Conservation (phyloP, 2,113 vertebrate genomes). For the Pongo abelii region DNA sequence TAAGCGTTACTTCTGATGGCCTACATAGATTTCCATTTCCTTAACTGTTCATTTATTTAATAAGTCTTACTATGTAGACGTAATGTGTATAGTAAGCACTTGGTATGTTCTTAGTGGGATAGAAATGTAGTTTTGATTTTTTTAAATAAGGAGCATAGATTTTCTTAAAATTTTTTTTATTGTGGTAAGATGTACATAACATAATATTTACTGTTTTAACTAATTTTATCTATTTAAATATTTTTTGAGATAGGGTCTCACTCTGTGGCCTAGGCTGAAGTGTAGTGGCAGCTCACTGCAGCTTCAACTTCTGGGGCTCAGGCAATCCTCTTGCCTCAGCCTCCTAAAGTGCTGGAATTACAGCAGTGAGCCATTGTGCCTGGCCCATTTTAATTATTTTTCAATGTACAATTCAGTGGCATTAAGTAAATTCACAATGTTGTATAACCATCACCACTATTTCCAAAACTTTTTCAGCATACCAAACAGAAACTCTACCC, state of each 20-base stretch:
- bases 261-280: too few species aligned
- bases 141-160: neutral
- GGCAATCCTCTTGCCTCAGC: too few species aligned
- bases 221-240: neutral
- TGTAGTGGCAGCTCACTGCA: too few species aligned
- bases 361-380: too few species aligned
- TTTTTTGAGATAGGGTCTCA: too few species aligned
- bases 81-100: neutral
- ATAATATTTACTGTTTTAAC: neutral
- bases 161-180: neutral
- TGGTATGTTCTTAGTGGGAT: neutral
- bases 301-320: too few species aligned
- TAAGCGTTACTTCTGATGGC: slow-evolving; percentile 17
- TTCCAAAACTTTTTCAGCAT: neutral
- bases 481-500: slow-evolving; percentile 1
- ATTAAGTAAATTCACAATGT: neutral
- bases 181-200: neutral
- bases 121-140: neutral
- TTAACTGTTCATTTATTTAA: neutral
- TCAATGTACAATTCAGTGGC: neutral
- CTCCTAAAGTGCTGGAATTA: too few species aligned
- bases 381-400: neutral
- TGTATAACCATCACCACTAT: neutral
- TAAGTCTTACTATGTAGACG: neutral
- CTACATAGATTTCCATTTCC: neutral